phyloP scores from a whole-genome alignment of 1,140 invertebrate genomes.

The Brachionus koreanus region DNA sequence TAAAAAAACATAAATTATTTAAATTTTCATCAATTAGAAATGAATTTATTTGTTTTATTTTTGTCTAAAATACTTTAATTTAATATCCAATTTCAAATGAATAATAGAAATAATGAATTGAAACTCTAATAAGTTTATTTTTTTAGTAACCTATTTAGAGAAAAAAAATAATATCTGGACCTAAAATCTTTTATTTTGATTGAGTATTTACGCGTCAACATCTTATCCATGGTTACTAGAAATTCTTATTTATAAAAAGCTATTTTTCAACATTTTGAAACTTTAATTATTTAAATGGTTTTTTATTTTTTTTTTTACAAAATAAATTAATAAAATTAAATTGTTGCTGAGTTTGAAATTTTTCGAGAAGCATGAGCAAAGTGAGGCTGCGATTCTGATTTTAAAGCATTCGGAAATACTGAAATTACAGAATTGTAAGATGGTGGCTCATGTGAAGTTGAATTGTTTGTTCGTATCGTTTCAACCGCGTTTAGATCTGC shows the following conservation, averaged over 20 bases:
- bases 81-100: not conserved
- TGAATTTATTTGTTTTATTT: not conserved
- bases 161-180: not conserved
- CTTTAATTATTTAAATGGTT: not conserved
- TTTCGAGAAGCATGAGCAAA: not conserved
- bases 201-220: not conserved
- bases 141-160: not conserved
- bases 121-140: not conserved
- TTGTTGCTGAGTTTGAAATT: not conserved
- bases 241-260: not conserved
- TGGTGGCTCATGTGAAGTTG: not conserved
- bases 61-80: not conserved
- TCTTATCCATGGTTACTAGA: constrained; percentile 5
- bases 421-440: not conserved
- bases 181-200: not conserved
- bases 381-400: not conserved
- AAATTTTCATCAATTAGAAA: not conserved
- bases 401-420: not conserved
- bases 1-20: too few relatives aligned
- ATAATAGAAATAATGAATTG: too few relatives aligned
- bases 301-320: not conserved
- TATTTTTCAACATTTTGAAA: not conserved
- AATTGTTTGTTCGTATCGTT: not conserved
- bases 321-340: not conserved
- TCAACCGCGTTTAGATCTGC: not conserved